Evolutionary conservation across 2,113 vertebrate species (phyloP).

Genomic region (Chaetorhynchus papuensis): DNA sequence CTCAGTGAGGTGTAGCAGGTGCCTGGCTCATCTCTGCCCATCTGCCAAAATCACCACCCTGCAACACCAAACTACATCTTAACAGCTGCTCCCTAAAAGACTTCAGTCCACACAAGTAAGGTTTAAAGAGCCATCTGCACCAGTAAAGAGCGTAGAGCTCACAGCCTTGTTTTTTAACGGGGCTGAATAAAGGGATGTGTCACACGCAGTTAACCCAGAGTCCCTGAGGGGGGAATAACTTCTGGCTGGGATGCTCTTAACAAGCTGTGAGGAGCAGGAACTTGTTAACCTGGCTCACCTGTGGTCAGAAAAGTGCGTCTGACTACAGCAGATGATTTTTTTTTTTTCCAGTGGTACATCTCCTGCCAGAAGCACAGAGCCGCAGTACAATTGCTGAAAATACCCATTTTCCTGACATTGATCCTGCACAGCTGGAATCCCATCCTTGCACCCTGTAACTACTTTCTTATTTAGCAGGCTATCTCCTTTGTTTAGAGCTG

Average conservation of each 20-base stretch:
- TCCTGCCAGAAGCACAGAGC: background rate
- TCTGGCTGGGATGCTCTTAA: background rate
- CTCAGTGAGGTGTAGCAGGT: background rate
- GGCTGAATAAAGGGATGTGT: background rate
- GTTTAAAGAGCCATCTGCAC: background rate
- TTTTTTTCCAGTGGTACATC: background rate
- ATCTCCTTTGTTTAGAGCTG: background rate
- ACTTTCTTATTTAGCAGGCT: background rate
- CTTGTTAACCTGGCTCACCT: background rate
- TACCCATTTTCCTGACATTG: background rate
- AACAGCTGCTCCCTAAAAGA: background rate
- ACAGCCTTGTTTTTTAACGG: background rate
- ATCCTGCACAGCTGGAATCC: background rate
- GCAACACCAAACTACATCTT: background rate
- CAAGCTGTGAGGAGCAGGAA: background rate
- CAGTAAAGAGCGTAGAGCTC: background rate
- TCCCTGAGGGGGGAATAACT: background rate
- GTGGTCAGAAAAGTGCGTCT: background rate
- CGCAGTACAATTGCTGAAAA: background rate
- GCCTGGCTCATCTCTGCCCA: background rate
- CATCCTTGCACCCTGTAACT: background rate
- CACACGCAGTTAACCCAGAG: background rate
- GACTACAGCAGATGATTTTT: background rate
- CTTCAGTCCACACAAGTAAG: background rate
- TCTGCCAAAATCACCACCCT: background rate